phyloP scores from a whole-genome alignment of 2,888 invertebrate species.

The Temnothorax unifasciatus region DNA sequence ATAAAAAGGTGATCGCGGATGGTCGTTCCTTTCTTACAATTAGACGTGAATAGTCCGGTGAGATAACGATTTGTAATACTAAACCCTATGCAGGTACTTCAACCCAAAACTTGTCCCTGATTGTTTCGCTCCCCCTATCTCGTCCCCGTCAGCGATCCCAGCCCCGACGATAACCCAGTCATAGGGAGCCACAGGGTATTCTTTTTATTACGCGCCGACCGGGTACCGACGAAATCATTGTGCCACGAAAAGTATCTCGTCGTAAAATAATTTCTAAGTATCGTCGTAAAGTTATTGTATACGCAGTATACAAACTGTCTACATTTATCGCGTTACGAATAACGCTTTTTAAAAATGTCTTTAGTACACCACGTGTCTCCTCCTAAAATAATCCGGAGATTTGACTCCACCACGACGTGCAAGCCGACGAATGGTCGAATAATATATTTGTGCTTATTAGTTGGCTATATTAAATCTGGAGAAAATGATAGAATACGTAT shows the following conservation, averaged over 20 bases:
- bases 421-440: no score
- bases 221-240: conserved; percentile 64
- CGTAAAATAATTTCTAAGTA: conserved; percentile 75
- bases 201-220: conserved; percentile 72
- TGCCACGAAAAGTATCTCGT: conserved; percentile 69
- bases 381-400: no score
- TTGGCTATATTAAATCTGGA: no score
- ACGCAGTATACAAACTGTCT: no score
- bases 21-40: neutral
- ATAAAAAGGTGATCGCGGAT: neutral
- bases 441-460: no score
- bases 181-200: conserved; percentile 73
- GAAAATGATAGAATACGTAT: no score
- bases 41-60: conserved; percentile 8
- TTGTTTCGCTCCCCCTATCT: conserved; percentile 65
- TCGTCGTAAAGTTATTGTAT: no score
- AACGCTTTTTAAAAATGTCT: no score
- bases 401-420: no score
- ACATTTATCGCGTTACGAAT: no score
- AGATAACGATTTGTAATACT: conserved; percentile 79
- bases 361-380: no score
- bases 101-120: conserved; percentile 62
- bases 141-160: conserved; percentile 60
- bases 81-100: conserved; percentile 70
- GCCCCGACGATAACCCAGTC: conserved; percentile 80